Evolutionary conservation across 2,113 vertebrate species (phyloP).

Genomic region (Dromiciops gliroides): DNA sequence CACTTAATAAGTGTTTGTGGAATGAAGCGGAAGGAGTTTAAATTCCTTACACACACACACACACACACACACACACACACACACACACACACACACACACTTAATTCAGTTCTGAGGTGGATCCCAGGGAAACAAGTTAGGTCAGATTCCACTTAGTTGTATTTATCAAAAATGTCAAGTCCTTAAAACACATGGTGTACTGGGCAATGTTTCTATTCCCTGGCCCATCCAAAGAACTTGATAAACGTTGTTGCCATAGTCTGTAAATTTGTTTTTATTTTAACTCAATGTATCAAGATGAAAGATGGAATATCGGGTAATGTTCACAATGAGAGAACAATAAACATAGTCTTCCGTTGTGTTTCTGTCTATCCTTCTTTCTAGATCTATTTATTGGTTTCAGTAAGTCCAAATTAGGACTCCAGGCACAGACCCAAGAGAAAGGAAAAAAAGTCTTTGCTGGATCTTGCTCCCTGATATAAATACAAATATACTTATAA

Average conservation of each 20-base stretch:
- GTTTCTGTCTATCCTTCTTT: background rate
- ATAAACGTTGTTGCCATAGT: background rate
- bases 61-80: background rate
- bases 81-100: background rate
- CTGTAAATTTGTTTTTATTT: background rate
- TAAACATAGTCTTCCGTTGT: background rate
- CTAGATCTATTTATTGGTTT: constrained; percentile 1
- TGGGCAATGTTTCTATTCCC: background rate
- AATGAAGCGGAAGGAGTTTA: background rate
- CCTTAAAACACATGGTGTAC: background rate
- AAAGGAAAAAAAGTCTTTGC: background rate
- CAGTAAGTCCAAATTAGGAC: background rate
- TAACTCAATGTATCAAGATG: background rate
- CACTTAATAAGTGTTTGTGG: background rate
- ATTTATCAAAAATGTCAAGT: background rate
- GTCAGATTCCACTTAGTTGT: background rate
- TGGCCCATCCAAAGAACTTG: background rate
- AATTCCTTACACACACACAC: background rate
- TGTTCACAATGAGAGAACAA: background rate
- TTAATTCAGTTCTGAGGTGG: background rate
- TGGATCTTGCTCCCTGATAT: background rate
- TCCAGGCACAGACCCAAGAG: background rate
- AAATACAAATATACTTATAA: background rate
- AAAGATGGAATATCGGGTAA: background rate
- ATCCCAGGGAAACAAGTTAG: background rate